phyloP scores from a whole-genome alignment of 2,888 invertebrate genomes.

The Anodontia alba region DNA sequence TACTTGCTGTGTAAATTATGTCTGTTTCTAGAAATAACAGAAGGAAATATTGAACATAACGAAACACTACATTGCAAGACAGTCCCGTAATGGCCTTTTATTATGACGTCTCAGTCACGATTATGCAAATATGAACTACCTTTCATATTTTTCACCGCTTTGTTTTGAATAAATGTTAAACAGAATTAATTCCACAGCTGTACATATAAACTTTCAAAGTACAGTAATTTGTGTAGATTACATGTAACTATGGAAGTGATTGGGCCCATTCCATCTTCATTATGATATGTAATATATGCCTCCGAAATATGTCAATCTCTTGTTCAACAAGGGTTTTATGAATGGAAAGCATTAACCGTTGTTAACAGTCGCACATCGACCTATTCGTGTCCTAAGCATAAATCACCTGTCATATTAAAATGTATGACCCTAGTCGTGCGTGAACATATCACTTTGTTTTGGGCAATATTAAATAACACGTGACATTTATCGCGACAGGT shows the following conservation, averaged over 20 bases:
- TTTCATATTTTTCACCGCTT: not conserved
- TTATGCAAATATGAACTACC: conserved; percentile 8
- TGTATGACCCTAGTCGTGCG: not conserved
- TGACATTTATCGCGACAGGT: not conserved
- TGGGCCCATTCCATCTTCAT: too few relatives aligned
- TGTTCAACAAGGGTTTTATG: not conserved
- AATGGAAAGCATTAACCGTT: not conserved
- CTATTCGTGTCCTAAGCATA: not conserved
- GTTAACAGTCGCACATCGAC: not conserved
- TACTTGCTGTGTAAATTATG: not conserved
- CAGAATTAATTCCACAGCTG: not conserved
- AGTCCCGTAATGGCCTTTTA: conserved; percentile 54
- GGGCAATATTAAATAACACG: not conserved
- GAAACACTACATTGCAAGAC: conserved; percentile 53
- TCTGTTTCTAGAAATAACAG: not conserved
- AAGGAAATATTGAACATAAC: conserved; percentile 13
- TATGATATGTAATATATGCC: not conserved
- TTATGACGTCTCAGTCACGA: conserved; percentile 55
- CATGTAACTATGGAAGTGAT: too few relatives aligned
- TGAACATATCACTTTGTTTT: conserved; percentile 1
- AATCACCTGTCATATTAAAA: not conserved
- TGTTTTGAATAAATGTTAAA: not conserved
- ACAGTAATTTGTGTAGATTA: too few relatives aligned
- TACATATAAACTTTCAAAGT: not conserved
- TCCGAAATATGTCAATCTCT: not conserved